phyloP scores from a whole-genome alignment of 2,113 vertebrate species.

The crab-eating macaque (Macaca fascicularis) region T2T-MFA8v1.1 NC_088393.1:7136001-7136500 shows the following conservation, averaged over 20 bases:
- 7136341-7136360: slow-evolving; percentile 46
- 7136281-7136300: slow-evolving; percentile 31
- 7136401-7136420: too few relatives aligned
- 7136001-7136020: neutral
- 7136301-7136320: neutral
- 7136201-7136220: neutral
- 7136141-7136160: neutral
- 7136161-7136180: neutral
- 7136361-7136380: neutral
- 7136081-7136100: neutral
- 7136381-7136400: too few relatives aligned
- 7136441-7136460: too few relatives aligned
- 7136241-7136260: neutral
- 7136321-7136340: neutral
- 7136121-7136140: neutral
- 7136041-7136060: neutral
- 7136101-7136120: neutral
- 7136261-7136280: neutral
- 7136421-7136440: too few relatives aligned
- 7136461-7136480: too few relatives aligned
- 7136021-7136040: neutral
- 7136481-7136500: too few relatives aligned
- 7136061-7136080: neutral
- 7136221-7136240: neutral
- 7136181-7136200: neutral